A percentile compares a stretch with the other conserved stretches of the same genome.
These are phyloP conservation scores for Caenorhabditis elegans DNA, from an alignment of 1,140 invertebrate genomes.

Conservation along the genomic window WBcel235 BX284603.4:10900501-10901000, in stretches of 20 bases:
- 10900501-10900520: not conserved
- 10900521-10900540: not conserved
- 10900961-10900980: too few relatives aligned
- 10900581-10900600: not conserved
- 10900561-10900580: slow-evolving; percentile 4
- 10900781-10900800: too few relatives aligned
- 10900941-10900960: too few relatives aligned
- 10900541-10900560: not conserved
- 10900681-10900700: not conserved
- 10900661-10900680: slow-evolving; percentile 19
- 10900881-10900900: too few relatives aligned
- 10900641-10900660: slow-evolving; percentile 7
- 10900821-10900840: too few relatives aligned
- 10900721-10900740: not conserved
- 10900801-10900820: too few relatives aligned
- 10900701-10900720: not conserved
- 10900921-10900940: too few relatives aligned
- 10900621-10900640: not conserved
- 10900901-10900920: too few relatives aligned
- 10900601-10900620: not conserved
- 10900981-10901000: too few relatives aligned
- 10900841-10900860: too few relatives aligned
- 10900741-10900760: not conserved
- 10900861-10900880: too few relatives aligned
- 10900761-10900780: not conserved